Percentiles rank a stretch among this genome's conserved stretches.
These are phyloP conservation scores for Vicugna pacos DNA, from an alignment of 2,113 vertebrate species.

Conservation along the genomic window DNA sequence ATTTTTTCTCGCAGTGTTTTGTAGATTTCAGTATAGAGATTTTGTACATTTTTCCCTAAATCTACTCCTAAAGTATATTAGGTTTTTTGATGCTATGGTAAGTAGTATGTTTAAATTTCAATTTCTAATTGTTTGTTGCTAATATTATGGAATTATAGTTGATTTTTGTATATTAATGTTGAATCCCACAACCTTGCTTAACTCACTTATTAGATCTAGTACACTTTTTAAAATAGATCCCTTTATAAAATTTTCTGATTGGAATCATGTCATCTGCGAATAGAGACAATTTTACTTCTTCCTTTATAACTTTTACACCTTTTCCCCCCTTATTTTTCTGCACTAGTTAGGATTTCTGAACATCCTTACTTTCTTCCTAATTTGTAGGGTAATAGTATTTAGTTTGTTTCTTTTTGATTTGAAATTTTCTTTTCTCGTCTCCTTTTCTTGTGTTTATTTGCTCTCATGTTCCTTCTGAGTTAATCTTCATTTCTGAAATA, in stretches of 20 bases:
- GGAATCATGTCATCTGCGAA: not conserved
- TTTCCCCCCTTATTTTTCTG: not conserved
- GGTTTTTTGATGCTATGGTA: not conserved
- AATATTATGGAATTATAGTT: not conserved
- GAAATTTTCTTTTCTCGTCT: not conserved
- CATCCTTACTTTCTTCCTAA: not conserved
- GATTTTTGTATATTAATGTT: not conserved
- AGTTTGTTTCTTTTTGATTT: not conserved
- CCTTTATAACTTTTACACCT: not conserved
- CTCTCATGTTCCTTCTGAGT: not conserved
- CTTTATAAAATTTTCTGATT: not conserved
- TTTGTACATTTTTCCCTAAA: constrained; percentile 30
- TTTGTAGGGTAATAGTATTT: not conserved
- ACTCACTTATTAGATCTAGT: constrained; percentile 21
- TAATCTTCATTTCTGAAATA: constrained; percentile 47
- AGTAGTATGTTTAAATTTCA: constrained; percentile 4
- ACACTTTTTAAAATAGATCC: not conserved
- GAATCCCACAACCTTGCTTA: constrained; percentile 17
- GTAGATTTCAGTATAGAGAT: not conserved
- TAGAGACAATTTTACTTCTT: constrained; percentile 8
- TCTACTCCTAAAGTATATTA: not conserved
- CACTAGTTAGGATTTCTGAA: not conserved
- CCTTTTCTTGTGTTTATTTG: not conserved
- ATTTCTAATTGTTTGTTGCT: not conserved
- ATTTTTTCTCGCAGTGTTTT: not conserved